phyloP scores from a whole-genome alignment of 2,797 vertebrate genomes.

The Hozukius guyotensis region DNA sequence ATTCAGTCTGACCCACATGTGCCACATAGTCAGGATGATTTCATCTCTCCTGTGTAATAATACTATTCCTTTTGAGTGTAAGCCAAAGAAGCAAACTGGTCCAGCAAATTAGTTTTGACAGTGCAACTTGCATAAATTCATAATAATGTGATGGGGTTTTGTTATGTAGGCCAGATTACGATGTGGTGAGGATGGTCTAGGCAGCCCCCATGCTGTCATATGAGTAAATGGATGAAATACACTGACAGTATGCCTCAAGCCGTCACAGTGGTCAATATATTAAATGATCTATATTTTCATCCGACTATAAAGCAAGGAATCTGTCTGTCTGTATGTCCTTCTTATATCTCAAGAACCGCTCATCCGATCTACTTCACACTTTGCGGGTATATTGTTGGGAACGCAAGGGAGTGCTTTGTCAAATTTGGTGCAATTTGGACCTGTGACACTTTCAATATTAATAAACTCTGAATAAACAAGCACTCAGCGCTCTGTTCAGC shows the following conservation, averaged over 20 bases:
- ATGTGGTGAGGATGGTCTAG: neutral
- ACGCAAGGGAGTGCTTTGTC: no score
- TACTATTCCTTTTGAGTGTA: neutral
- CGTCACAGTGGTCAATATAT: neutral
- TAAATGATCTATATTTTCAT: neutral
- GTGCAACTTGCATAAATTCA: constrained; percentile 1
- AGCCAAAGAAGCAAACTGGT: constrained; percentile 2
- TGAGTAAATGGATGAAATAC: neutral
- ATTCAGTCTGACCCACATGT: constrained; percentile 8
- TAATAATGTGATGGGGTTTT: neutral
- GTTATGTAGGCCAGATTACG: neutral
- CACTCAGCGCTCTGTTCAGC: no score
- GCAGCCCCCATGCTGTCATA: neutral
- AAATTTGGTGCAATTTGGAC: no score
- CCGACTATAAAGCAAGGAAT: no score
- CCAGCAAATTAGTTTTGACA: constrained; percentile 10
- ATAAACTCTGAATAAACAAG: no score
- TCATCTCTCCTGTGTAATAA: neutral
- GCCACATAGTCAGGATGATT: neutral
- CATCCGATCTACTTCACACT: no score
- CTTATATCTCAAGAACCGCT: no score
- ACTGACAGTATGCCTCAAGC: neutral
- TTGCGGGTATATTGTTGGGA: no score
- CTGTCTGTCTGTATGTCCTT: no score
- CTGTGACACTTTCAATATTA: no score